Evolutionary conservation across 2,888 invertebrate species (phyloP).

Genomic region (Pollenia amentaria): DNA sequence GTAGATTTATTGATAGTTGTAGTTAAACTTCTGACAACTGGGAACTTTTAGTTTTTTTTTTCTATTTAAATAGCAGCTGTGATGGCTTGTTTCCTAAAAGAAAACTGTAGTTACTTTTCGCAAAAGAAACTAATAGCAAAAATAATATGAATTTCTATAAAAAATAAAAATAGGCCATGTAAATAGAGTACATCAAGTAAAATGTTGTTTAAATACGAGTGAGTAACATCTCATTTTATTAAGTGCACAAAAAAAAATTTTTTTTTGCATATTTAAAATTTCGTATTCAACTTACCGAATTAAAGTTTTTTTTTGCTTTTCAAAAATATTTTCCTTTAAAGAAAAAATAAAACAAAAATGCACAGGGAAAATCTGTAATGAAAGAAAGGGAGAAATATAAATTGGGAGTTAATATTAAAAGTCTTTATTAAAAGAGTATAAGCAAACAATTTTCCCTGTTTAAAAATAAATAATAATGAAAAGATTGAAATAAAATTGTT

Average conservation of each 20-base stretch:
- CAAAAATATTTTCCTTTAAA: background rate
- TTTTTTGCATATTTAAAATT: background rate
- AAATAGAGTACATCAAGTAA: conserved; percentile 32
- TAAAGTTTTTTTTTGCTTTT: conserved; percentile 13
- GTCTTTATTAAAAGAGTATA: background rate
- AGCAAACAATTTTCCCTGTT: background rate
- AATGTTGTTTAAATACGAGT: conserved; percentile 6
- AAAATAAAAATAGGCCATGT: conserved; percentile 40
- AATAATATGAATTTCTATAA: background rate
- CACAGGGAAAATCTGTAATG: conserved; percentile 9
- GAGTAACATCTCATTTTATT: conserved; percentile 6
- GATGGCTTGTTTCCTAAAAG: conserved; percentile 1
- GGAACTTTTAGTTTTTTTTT: background rate
- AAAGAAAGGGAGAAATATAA: background rate
- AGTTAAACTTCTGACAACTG: conserved; percentile 42
- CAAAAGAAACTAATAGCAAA: background rate
- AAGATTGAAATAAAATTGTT: background rate
- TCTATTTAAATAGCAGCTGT: conserved; percentile 16
- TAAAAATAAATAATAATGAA: background rate
- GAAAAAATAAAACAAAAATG: background rate
- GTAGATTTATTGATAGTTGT: conserved; percentile 52
- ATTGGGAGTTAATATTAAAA: background rate
- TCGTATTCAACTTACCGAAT: conserved; percentile 47
- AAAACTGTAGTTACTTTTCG: background rate
- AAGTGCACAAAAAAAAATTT: background rate